Percentiles rank a stretch among this genome's conserved stretches.
These are phyloP conservation scores for Drosophila anomelani DNA, from an alignment of 2,888 invertebrate genomes.

Conservation along the genomic window DNA sequence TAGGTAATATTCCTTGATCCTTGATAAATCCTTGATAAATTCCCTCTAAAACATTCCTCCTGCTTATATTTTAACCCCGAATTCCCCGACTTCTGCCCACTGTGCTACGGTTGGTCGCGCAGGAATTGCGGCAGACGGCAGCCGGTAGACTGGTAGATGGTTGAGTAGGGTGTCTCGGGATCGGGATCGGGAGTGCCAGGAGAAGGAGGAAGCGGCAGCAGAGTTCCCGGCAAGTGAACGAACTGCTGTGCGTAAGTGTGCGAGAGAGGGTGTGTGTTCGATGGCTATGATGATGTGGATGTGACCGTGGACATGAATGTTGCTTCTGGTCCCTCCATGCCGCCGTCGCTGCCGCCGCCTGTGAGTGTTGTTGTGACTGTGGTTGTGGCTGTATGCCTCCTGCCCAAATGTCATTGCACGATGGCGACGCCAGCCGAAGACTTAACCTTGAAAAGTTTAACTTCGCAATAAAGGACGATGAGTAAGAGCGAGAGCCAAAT, in stretches of 20 bases:
- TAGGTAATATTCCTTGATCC: too few relatives aligned
- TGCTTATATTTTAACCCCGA: not conserved
- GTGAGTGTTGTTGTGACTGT: constrained; percentile 10
- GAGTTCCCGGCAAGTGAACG: constrained; percentile 61
- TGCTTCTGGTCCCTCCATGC: constrained; percentile 32
- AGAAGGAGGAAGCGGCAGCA: constrained; percentile 22
- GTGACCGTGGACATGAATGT: constrained; percentile 20
- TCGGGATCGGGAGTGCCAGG: constrained; percentile 9
- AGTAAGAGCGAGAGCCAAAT: constrained; percentile 40
- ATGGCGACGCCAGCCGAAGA: constrained; percentile 64
- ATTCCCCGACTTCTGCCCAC: constrained; percentile 30
- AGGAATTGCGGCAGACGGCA: constrained; percentile 39
- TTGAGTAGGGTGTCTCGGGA: constrained; percentile 10
- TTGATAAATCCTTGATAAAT: too few relatives aligned
- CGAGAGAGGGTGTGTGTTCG: constrained; percentile 15
- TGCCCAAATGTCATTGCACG: constrained; percentile 78
- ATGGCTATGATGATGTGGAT: constrained; percentile 30
- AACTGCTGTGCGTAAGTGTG: constrained; percentile 50
- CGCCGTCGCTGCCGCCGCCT: not conserved
- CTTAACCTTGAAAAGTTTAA: constrained; percentile 81
- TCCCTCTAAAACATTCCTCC: not conserved
- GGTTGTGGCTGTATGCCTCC: constrained; percentile 8
- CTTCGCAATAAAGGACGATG: constrained; percentile 52
- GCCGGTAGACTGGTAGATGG: constrained; percentile 19
- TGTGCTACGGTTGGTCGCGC: constrained; percentile 46